Evolutionary conservation across 2,797 vertebrate genomes (phyloP), one percentile per base, ranked within the genome.

Genomic region (Rallus crepitans): DNA sequence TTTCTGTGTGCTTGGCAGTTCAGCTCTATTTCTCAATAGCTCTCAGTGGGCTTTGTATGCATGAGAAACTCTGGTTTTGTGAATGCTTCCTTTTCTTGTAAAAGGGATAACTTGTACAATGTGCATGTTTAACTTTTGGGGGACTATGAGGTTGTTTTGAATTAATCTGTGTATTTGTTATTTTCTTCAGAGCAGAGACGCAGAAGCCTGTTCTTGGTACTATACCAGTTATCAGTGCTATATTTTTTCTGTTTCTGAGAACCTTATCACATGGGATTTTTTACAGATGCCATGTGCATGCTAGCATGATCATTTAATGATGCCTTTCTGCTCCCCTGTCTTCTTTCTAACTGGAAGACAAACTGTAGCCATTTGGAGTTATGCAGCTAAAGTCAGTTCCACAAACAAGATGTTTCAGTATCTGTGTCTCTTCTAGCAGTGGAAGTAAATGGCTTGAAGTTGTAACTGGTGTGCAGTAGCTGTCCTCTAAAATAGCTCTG

Each of bases 401-500:
- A 50, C 50, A 81, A 82, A 78, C 68, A 83, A 80, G 35, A 60
- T 90, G 50, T 52, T 94, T 61, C 82, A 94, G 33, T 64, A 33
- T 87, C 80, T 94, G 76, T 92, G 16, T 93, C 28, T 89, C 85
- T 90, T 96, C 87, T 95, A 30, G 94, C 89, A 82, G 52, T 83
- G 90, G 88, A 94, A 96, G 95, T 96, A 98, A 98, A 97, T 93
- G 45, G 27, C 56, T 95, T 97, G 87, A 96, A 61, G 92, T 97
- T 96, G 92, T 91, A 57, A 40, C 83, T 23, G 7, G 72, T 91
- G 50, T 94, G 64, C 85, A 84, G 87, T 81, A 91, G 70, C 68
- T n/a, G 53, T 95, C 73, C 80, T 94, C n/a, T 59, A 94, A 94
- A 86, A 96, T 82, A 95, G 31, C 69, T 94, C 50, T 92, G 37